These are phyloP conservation scores for Drosophila sp. DNA, from an alignment of 1,140 invertebrate genomes.

Conservation along the genomic window DNA sequence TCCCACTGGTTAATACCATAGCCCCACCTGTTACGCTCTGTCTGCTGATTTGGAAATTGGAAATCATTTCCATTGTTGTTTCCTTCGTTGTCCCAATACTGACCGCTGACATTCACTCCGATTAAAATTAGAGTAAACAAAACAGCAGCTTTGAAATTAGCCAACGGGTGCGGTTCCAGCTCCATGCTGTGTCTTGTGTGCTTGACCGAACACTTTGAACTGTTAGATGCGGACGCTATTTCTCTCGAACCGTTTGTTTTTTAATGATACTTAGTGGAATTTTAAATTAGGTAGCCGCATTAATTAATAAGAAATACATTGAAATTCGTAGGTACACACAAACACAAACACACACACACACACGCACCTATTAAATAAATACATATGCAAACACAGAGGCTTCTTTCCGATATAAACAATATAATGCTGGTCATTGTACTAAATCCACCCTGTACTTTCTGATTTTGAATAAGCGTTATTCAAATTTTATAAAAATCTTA, in stretches of 20 bases:
- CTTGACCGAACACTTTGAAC: slow-evolving; percentile 38
- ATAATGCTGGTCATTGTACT: not conserved
- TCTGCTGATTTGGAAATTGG: not conserved
- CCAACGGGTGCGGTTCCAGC: not conserved
- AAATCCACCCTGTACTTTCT: not conserved
- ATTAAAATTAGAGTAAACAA: slow-evolving; percentile 18
- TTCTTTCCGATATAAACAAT: not conserved
- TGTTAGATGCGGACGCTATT: slow-evolving; percentile 22
- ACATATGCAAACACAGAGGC: not conserved
- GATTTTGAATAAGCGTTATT: too few relatives aligned
- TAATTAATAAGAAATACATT: slow-evolving; percentile 61
- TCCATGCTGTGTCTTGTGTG: slow-evolving; percentile 38
- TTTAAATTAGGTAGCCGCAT: slow-evolving; percentile 54
- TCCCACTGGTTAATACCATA: slow-evolving; percentile 26
- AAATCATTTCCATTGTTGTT: slow-evolving; percentile 6
- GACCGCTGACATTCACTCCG: slow-evolving; percentile 24
- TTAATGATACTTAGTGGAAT: slow-evolving; percentile 50
- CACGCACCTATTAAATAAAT: not conserved
- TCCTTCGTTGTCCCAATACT: slow-evolving; percentile 21
- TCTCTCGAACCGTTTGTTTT: slow-evolving; percentile 25
- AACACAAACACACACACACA: slow-evolving; percentile 4
- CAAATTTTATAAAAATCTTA: too few relatives aligned
- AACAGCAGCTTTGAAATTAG: slow-evolving; percentile 2
- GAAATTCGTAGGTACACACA: slow-evolving; percentile 10
- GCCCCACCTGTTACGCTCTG: slow-evolving; percentile 47